Conservation (phyloP, 2,113 vertebrate genomes). For the Grammomys dolichurus region DNA sequence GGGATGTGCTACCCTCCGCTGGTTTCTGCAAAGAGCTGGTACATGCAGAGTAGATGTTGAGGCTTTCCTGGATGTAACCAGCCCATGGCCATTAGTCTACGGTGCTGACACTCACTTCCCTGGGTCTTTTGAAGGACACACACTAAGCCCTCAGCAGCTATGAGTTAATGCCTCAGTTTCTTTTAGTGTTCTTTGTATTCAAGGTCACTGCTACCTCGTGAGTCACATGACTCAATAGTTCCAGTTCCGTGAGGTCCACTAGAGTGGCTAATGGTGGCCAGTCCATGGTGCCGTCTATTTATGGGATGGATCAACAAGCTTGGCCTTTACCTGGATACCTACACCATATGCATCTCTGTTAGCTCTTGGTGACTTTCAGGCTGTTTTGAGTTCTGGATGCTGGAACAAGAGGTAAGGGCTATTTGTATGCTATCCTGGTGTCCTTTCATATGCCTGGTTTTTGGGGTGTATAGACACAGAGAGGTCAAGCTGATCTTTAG, state of each 20-base stretch:
- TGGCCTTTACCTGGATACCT: rapidly evolving
- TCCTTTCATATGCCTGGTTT: rapidly evolving
- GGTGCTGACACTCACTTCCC: rapidly evolving
- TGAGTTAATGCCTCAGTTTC: background rate
- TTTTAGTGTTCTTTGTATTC: rapidly evolving
- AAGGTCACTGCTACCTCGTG: background rate
- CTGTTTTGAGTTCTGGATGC: rapidly evolving
- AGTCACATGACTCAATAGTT: too few relatives aligned
- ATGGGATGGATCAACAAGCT: rapidly evolving
- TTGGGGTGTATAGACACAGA: rapidly evolving
- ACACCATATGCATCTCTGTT: rapidly evolving
- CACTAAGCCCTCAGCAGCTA: rapidly evolving
- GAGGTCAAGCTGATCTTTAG: rapidly evolving
- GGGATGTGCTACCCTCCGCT: rapidly evolving
- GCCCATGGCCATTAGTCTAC: rapidly evolving
- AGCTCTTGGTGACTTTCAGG: rapidly evolving
- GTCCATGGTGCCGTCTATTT: rapidly evolving
- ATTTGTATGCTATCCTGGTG: rapidly evolving
- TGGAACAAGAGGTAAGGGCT: rapidly evolving
- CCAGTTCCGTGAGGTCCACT: rapidly evolving
- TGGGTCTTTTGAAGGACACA: rapidly evolving
- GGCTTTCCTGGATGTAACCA: rapidly evolving
- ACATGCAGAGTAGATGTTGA: background rate
- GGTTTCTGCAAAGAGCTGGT: background rate
- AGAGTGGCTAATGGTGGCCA: rapidly evolving